phyloP scores from a whole-genome alignment of 2,797 vertebrate species.

The Sardinella longiceps region DNA sequence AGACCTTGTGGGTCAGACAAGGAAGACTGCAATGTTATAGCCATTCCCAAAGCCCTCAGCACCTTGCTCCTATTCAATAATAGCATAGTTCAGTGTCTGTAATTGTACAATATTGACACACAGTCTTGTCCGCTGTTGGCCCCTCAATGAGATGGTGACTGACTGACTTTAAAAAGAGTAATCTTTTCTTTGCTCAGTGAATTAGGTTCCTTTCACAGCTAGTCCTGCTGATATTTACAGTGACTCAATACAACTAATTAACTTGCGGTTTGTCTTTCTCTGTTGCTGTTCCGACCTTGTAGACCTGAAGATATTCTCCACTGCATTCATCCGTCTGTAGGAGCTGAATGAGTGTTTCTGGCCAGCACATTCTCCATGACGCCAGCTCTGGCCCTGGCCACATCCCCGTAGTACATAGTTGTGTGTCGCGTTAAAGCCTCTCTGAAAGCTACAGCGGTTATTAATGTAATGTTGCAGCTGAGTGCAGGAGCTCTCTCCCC shows the following conservation, averaged over 20 bases:
- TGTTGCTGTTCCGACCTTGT: neutral
- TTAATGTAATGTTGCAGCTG: conserved; percentile 5
- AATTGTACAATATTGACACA: conserved; percentile 20
- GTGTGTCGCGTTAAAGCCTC: neutral
- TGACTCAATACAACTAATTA: conserved; percentile 12
- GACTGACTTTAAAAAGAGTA: conserved; percentile 1
- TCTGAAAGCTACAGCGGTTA: neutral
- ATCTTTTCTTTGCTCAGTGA: conserved; percentile 8
- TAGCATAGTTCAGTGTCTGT: neutral
- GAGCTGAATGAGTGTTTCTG: neutral
- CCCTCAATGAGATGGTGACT: neutral
- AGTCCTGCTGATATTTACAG: neutral
- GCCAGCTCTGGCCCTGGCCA: neutral
- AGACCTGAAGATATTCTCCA: neutral
- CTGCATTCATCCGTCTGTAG: neutral
- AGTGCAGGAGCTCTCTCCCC: neutral
- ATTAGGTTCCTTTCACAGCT: neutral
- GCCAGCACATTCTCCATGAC: neutral
- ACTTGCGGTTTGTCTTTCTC: neutral
- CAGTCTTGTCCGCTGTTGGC: neutral
- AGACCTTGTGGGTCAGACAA: conserved; percentile 45
- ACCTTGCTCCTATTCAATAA: neutral
- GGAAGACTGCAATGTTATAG: neutral
- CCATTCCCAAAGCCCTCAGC: neutral
- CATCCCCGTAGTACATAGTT: neutral